Conservation (phyloP, 2,113 vertebrate species). For the Gopherus flavomarginatus region DNA sequence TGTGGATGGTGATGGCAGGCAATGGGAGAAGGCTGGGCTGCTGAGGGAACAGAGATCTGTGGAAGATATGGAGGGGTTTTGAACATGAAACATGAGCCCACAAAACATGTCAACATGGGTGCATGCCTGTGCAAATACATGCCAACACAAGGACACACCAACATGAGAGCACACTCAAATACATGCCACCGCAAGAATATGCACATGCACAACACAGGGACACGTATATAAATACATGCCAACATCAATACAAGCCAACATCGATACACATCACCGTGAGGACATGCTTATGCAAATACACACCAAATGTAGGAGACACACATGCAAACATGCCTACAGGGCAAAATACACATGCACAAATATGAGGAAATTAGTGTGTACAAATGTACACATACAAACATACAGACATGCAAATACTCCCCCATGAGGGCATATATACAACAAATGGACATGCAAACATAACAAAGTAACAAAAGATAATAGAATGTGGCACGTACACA, state of each 20-base stretch:
- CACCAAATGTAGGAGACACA: neutral
- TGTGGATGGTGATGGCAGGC: neutral
- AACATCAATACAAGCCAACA: neutral
- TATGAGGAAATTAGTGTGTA: neutral
- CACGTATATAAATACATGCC: neutral
- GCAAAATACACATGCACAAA: neutral
- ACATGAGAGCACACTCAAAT: neutral
- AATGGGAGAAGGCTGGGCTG: slow-evolving; percentile 7
- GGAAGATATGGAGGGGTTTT: slow-evolving; percentile 22
- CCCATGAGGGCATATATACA: neutral
- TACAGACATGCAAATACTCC: neutral
- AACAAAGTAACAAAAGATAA: neutral
- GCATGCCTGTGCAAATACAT: rapidly evolving
- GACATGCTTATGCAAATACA: neutral
- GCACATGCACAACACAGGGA: neutral
- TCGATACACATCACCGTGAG: neutral
- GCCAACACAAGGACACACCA: neutral
- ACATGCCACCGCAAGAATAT: neutral
- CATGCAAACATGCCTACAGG: neutral
- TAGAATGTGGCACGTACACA: neutral
- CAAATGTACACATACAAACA: neutral
- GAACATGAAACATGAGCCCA: neutral
- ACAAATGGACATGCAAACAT: neutral
- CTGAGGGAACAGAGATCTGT: slow-evolving; percentile 58
- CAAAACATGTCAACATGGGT: neutral